Base-by-base conservation (phyloP, 2,888 invertebrate species). In the Troides oblongomaculatus region DNA sequence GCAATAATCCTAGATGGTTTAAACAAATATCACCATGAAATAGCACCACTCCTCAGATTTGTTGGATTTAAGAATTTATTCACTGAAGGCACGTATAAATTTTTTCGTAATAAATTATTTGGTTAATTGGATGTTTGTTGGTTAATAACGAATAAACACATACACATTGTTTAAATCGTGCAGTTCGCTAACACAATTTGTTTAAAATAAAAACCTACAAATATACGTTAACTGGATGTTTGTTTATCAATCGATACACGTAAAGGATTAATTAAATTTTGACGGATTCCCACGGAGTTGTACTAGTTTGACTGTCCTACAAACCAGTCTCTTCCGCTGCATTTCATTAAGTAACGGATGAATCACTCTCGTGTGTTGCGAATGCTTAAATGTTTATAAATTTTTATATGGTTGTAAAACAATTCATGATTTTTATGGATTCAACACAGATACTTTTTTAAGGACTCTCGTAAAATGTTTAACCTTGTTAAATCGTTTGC, bases 311-410 rank as follows among this genome's bases (percentile, higher is more conserved):
- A 61, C 23, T 67, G 64, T 61, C 64, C 67, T 56, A 64, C 56
- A 64, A 69, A 64, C 61, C 69, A 61, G 64, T 60, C 59, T 60
- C 53, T 64, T 68, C 50, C 64, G 57, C 43, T 61, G 61, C 61
- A 64, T 69, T 69, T 56, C 60, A 64, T 63, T 70, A 66, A 62
- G 43, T 36, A 30, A 64, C 56, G 46, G 59, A 36, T 67, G 64
- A 70, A 64, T 70, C 70, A 67, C 58, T 23, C 53, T 61, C 50
- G 30, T 66, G 66, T 70, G 66, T 71, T 61, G 64, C 67, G 70
- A 70, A 70, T 70, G 70, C 56, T 36, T 53, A 67, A 67, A 64
- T 67, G 25, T 61, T 70, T 70, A 67, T 70, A 67, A 57, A 39
- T 70, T 70, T 63, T 8, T 58, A 23, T 58, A 25, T 58, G 10